A percentile compares a stretch with the other conserved stretches of the same genome.
These are phyloP conservation scores for Falco novaeseelandiae DNA, from an alignment of 2,797 vertebrate species.

Conservation along the genomic window DNA sequence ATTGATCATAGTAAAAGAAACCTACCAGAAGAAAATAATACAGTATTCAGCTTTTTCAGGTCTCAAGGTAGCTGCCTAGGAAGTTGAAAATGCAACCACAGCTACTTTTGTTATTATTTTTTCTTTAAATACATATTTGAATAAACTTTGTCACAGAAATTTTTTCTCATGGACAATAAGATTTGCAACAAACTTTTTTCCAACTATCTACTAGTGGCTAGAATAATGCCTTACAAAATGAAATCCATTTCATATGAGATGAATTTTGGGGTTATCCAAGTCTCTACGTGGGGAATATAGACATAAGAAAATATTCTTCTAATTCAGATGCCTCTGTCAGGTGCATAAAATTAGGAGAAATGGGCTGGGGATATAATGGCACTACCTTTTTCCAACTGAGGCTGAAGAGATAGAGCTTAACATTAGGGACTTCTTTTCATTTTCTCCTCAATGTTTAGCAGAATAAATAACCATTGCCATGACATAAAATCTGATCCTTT, in stretches of 20 bases:
- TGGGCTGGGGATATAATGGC: neutral
- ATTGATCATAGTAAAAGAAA: constrained; percentile 26
- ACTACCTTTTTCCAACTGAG: neutral
- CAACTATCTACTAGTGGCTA: neutral
- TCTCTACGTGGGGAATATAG: neutral
- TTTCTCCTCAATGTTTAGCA: neutral
- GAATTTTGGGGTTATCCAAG: neutral
- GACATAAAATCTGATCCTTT: neutral
- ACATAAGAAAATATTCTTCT: neutral
- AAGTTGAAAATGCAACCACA: neutral
- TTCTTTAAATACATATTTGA: neutral
- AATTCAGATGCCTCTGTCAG: neutral
- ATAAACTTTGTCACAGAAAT: neutral
- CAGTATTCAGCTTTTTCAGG: neutral
- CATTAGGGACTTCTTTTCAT: neutral
- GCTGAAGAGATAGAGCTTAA: neutral
- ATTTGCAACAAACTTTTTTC: neutral
- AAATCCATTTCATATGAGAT: neutral
- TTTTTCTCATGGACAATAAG: neutral
- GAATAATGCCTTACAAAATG: neutral
- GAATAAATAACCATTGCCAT: neutral
- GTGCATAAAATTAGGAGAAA: neutral
- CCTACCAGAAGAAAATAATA: neutral
- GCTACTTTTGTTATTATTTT: neutral
- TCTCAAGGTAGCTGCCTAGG: neutral